Conservation (phyloP, 2,888 invertebrate species). For the Allophyes oxyacanthae region DNA sequence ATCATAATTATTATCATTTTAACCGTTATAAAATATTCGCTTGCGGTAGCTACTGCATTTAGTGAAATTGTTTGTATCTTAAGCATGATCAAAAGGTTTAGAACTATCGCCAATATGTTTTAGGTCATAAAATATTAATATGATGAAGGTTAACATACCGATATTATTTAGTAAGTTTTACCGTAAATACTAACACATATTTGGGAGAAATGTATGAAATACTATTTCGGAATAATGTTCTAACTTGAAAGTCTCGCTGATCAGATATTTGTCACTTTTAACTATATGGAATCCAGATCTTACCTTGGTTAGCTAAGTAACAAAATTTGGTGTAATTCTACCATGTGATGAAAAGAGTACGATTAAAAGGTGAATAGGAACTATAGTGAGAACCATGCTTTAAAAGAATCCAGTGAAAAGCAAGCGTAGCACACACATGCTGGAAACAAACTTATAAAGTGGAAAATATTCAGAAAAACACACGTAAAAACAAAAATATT, state of each 20-base stretch:
- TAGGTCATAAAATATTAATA: too few relatives aligned
- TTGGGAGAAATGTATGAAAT: too few relatives aligned
- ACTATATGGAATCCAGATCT: constrained; percentile 9
- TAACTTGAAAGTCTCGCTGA: background rate
- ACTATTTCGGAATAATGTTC: background rate
- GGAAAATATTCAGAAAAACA: constrained; percentile 25
- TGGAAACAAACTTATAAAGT: constrained; percentile 40
- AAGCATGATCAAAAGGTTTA: too few relatives aligned
- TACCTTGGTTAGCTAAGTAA: constrained; percentile 26
- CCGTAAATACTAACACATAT: too few relatives aligned
- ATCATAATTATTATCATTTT: too few relatives aligned
- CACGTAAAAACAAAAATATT: constrained; percentile 4
- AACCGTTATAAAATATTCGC: too few relatives aligned
- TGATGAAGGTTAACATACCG: too few relatives aligned
- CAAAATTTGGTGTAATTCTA: constrained; percentile 18
- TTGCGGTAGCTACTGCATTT: too few relatives aligned
- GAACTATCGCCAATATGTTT: too few relatives aligned
- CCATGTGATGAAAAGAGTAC: constrained; percentile 39
- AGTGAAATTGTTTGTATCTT: too few relatives aligned
- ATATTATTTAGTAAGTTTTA: too few relatives aligned
- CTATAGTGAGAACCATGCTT: constrained; percentile 48
- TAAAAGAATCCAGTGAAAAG: constrained; percentile 57
- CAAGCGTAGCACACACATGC: constrained; percentile 64
- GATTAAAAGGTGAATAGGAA: constrained; percentile 28
- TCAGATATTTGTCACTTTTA: too few relatives aligned